phyloP scores from a whole-genome alignment of 2,888 invertebrate genomes.

The Pristionchus exspectatus region DNA sequence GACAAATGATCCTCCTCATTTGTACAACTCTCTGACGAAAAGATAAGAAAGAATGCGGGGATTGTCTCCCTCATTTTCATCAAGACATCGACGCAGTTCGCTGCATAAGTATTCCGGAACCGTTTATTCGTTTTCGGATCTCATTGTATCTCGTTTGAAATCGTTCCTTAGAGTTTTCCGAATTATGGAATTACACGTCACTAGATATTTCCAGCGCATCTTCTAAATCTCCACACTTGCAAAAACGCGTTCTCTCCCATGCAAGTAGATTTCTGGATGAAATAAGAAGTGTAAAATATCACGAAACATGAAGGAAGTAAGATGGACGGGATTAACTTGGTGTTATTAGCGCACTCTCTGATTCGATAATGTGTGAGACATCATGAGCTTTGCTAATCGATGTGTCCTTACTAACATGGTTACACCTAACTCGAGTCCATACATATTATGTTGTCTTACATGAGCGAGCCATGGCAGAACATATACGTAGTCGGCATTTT shows the following conservation, averaged over 20 bases:
- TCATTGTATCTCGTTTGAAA: too few relatives aligned
- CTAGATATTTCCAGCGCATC: background rate
- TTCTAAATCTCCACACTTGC: background rate
- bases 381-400: constrained; percentile 2
- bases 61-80: too few relatives aligned
- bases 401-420: background rate
- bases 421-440: background rate
- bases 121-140: too few relatives aligned
- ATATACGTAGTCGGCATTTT: constrained; percentile 75
- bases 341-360: background rate
- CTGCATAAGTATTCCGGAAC: too few relatives aligned
- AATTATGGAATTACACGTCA: background rate
- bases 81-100: too few relatives aligned
- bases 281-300: background rate
- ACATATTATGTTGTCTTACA: constrained; percentile 60
- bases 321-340: background rate
- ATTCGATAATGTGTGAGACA: background rate
- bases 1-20: too few relatives aligned
- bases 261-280: background rate
- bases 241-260: background rate
- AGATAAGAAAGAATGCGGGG: too few relatives aligned
- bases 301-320: constrained; percentile 7
- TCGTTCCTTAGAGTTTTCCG: background rate
- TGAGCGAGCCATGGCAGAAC: constrained; percentile 77
- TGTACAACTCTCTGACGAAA: too few relatives aligned